phyloP scores from a whole-genome alignment of 2,888 invertebrate species.

The Andrena marginata region DNA sequence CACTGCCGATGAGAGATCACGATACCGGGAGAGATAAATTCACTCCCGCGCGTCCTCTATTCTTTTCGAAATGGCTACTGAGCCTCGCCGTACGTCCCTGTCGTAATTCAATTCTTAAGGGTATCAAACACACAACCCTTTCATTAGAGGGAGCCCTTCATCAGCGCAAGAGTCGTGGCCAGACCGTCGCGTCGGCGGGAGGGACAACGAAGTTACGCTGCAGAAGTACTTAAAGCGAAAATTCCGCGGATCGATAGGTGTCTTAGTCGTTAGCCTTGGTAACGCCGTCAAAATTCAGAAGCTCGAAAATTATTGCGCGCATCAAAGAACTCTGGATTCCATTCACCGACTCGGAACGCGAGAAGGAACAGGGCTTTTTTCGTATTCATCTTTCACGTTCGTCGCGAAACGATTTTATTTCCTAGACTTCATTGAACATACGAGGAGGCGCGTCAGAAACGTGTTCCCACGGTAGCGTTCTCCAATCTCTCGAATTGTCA shows the following conservation, averaged over 20 bases:
- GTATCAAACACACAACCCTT: constrained; percentile 81
- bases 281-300: constrained; percentile 11
- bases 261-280: constrained; percentile 41
- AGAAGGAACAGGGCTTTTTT: not conserved
- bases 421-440: constrained; percentile 40
- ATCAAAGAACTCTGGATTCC: not conserved
- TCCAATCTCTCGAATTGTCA: constrained; percentile 60
- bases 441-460: constrained; percentile 39
- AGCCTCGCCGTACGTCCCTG: constrained; percentile 49
- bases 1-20: constrained; percentile 59
- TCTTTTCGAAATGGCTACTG: constrained; percentile 73
- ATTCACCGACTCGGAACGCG: not conserved
- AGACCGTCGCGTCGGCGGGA: constrained; percentile 28
- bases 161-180: constrained; percentile 74
- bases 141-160: constrained; percentile 79
- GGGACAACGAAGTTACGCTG: constrained; percentile 77
- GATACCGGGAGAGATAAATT: constrained; percentile 68
- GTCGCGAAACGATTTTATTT: constrained; percentile 50
- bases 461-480: constrained; percentile 22
- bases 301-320: not conserved
- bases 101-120: constrained; percentile 80
- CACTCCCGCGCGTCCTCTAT: constrained; percentile 56
- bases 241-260: constrained; percentile 74
- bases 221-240: constrained; percentile 78
- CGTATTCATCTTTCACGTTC: constrained; percentile 40